A percentile compares a stretch with the other conserved stretches of the same genome.
Conservation (phyloP, 2,888 invertebrate species). For the Alsophila aescularia region DNA sequence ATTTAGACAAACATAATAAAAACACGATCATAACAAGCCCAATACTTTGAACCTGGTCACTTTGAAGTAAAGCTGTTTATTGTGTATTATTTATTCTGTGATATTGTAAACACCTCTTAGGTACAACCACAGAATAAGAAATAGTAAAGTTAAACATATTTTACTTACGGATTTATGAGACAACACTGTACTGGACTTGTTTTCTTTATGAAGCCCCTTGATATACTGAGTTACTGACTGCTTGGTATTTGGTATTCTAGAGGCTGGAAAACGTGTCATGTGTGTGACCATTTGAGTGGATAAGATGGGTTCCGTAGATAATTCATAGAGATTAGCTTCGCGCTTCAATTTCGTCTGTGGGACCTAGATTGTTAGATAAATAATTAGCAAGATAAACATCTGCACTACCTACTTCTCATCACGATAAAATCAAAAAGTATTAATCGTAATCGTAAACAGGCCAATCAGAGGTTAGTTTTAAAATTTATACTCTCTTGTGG, state of each 20-base stretch:
- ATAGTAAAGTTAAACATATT: neutral
- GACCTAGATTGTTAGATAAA: too few species aligned
- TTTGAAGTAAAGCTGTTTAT: slow-evolving; percentile 7
- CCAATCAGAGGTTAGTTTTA: too few species aligned
- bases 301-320: neutral
- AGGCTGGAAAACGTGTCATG: neutral
- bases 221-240: slow-evolving; percentile 14
- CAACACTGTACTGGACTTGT: slow-evolving; percentile 2
- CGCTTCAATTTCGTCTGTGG: too few species aligned
- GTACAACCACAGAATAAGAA: too few species aligned
- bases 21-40: slow-evolving; percentile 32
- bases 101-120: too few species aligned
- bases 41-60: slow-evolving; percentile 22
- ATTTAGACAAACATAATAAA: slow-evolving; percentile 22
- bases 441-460: too few species aligned
- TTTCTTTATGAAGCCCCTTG: slow-evolving; percentile 1
- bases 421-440: too few species aligned
- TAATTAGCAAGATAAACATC: too few species aligned
- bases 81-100: too few species aligned
- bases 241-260: neutral
- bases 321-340: neutral
- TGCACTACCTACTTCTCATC: too few species aligned
- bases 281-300: neutral
- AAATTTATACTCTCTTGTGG: too few species aligned
- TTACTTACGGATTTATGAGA: slow-evolving; percentile 9